These are phyloP conservation scores for Drosophila sulfurigaster DNA, from an alignment of 1,140 invertebrate species.

Conservation along the genomic window DNA sequence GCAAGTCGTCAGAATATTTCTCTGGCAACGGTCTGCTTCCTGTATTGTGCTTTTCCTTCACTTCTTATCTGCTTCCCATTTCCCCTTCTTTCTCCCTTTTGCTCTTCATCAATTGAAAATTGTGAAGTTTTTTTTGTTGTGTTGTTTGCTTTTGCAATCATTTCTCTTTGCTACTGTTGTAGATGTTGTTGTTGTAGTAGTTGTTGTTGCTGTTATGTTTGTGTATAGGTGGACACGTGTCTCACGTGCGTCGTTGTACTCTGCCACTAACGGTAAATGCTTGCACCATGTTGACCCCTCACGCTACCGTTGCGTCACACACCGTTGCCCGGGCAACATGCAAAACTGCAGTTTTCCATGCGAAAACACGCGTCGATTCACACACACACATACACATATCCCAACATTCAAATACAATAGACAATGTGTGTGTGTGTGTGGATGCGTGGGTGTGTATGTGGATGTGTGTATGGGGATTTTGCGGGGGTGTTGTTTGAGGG, in stretches of 20 bases:
- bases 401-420: neutral
- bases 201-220: slow-evolving; percentile 19
- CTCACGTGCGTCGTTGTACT: slow-evolving; percentile 34
- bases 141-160: slow-evolving; percentile 3
- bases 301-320: slow-evolving; percentile 8
- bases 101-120: slow-evolving; percentile 42
- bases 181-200: too few species aligned
- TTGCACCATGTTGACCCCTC: slow-evolving; percentile 18
- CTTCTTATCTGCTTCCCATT: slow-evolving; percentile 30
- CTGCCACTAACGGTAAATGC: slow-evolving; percentile 30
- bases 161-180: neutral
- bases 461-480: neutral
- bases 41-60: slow-evolving; percentile 22
- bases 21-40: slow-evolving; percentile 17
- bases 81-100: neutral
- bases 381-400: slow-evolving; percentile 4
- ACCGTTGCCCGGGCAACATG: slow-evolving; percentile 44
- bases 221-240: slow-evolving; percentile 33
- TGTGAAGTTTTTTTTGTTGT: slow-evolving; percentile 20
- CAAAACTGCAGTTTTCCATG: slow-evolving; percentile 51
- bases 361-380: slow-evolving; percentile 1
- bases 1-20: slow-evolving; percentile 34
- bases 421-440: neutral
- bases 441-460: neutral
- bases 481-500: neutral